Conservation (phyloP, 2,797 vertebrate species). For the Sternotherus odoratus region DNA sequence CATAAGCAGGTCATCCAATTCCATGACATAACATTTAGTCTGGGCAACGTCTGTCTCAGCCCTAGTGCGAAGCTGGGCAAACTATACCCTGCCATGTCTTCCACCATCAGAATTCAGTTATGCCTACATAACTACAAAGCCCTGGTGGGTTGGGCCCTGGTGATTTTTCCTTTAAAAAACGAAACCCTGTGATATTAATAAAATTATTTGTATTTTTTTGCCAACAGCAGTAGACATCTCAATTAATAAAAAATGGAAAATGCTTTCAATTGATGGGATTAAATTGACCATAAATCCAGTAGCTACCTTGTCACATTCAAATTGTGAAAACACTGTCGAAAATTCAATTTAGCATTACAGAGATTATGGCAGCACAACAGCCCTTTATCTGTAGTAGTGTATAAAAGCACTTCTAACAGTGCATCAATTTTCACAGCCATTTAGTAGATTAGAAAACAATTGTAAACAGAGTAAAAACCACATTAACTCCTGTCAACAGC, state of each 20-base stretch:
- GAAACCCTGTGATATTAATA: not conserved
- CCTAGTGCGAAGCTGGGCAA: not conserved
- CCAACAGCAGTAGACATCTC: constrained; percentile 37
- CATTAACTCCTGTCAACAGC: constrained; percentile 85
- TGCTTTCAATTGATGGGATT: constrained; percentile 67
- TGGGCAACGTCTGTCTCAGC: not conserved
- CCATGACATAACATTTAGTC: not conserved
- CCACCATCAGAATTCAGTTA: not conserved
- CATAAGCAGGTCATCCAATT: not conserved
- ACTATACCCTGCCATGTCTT: not conserved
- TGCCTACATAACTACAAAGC: not conserved
- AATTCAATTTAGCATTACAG: constrained; percentile 80
- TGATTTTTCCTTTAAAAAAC: not conserved
- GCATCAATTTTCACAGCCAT: constrained; percentile 86
- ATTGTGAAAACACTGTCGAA: constrained; percentile 70
- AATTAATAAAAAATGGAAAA: constrained; percentile 66
- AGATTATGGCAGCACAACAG: constrained; percentile 75
- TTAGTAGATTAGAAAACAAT: constrained; percentile 88
- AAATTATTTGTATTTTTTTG: constrained; percentile 2
- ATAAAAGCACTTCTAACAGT: constrained; percentile 81
- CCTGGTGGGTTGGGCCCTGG: not conserved
- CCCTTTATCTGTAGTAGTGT: constrained; percentile 77
- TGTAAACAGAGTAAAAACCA: constrained; percentile 84
- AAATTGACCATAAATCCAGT: constrained; percentile 64
- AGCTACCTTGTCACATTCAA: constrained; percentile 68